Conservation (phyloP, 2,888 invertebrate genomes). For the Volucella inflata region DNA sequence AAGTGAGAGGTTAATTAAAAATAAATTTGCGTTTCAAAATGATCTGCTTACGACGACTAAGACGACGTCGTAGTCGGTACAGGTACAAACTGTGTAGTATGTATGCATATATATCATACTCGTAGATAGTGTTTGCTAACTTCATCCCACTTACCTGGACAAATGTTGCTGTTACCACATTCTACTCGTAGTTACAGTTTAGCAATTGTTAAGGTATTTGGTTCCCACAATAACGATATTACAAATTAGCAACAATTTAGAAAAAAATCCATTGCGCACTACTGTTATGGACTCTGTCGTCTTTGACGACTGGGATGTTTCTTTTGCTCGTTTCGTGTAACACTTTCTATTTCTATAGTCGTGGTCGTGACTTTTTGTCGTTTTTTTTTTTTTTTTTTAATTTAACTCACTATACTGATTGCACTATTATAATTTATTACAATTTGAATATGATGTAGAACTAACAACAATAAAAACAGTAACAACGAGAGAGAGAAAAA, state of each 20-base stretch:
- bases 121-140: neutral
- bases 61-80: too few relatives aligned
- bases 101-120: neutral
- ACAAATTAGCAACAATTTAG: slow-evolving; percentile 53
- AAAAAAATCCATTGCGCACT: slow-evolving; percentile 33
- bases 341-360: slow-evolving; percentile 69
- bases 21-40: slow-evolving; percentile 3
- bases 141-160: slow-evolving; percentile 47
- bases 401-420: slow-evolving; percentile 57
- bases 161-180: slow-evolving; percentile 50
- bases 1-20: slow-evolving; percentile 18
- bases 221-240: slow-evolving; percentile 46
- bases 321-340: slow-evolving; percentile 31
- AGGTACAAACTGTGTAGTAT: neutral
- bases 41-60: neutral
- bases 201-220: neutral
- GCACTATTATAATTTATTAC: slow-evolving; percentile 53
- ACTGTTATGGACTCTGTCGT: too few relatives aligned
- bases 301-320: too few relatives aligned
- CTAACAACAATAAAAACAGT: slow-evolving; percentile 38
- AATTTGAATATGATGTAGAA: slow-evolving; percentile 46
- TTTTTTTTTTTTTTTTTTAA: slow-evolving; percentile 22
- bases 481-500: neutral
- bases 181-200: slow-evolving; percentile 33
- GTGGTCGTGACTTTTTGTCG: slow-evolving; percentile 45